Evolutionary conservation across 2,888 invertebrate species (phyloP).

Genomic region (Apantesis nais): DNA sequence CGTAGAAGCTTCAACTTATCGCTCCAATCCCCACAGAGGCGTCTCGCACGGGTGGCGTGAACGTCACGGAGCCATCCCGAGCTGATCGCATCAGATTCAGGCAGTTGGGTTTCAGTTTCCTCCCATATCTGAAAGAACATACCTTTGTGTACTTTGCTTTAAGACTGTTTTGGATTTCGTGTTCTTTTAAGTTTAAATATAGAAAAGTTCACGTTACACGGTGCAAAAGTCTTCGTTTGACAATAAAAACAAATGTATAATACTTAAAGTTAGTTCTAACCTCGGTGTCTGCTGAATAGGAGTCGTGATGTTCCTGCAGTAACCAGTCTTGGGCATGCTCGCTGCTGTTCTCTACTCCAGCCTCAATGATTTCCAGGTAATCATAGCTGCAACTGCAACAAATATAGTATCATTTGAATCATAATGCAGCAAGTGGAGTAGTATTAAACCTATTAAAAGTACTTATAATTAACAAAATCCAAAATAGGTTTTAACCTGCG

Average conservation of each 20-base stretch:
- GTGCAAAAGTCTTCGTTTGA: neutral
- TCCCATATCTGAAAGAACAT: slow-evolving; percentile 69
- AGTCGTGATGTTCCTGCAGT: slow-evolving; percentile 64
- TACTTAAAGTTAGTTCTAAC: slow-evolving; percentile 41
- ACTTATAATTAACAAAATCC: neutral
- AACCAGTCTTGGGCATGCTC: slow-evolving; percentile 63
- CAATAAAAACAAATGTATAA: neutral
- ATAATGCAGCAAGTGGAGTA: neutral
- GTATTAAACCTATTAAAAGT: neutral
- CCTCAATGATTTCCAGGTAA: slow-evolving; percentile 89
- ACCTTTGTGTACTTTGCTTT: neutral
- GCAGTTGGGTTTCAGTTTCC: slow-evolving; percentile 67
- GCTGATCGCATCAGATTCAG: slow-evolving; percentile 73
- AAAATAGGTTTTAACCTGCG: too few relatives aligned
- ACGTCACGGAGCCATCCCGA: slow-evolving; percentile 73
- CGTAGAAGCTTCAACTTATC: slow-evolving; percentile 90
- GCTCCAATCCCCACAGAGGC: slow-evolving; percentile 93
- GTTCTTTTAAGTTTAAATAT: too few relatives aligned
- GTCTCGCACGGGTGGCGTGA: slow-evolving; percentile 66
- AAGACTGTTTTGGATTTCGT: neutral
- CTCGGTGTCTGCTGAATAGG: slow-evolving; percentile 70
- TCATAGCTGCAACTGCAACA: slow-evolving; percentile 91
- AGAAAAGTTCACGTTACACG: too few relatives aligned
- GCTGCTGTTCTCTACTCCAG: slow-evolving; percentile 63
- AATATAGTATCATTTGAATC: neutral